Conservation (phyloP, 2,888 invertebrate species). For the Apocheima hispidaria region DNA sequence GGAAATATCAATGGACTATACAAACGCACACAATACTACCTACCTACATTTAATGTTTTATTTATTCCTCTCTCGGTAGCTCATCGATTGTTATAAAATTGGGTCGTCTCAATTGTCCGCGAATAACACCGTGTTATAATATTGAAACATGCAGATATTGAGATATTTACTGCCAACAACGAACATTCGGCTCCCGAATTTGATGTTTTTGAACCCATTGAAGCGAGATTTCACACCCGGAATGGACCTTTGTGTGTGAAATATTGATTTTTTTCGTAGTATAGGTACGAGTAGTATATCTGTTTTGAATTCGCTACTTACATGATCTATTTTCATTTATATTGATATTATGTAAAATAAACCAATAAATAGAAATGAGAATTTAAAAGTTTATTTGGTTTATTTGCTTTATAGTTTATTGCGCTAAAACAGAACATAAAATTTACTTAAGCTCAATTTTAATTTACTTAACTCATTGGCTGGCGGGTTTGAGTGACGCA, state of each 20-base stretch:
- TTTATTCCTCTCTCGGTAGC: constrained; percentile 54
- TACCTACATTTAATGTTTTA: constrained; percentile 16
- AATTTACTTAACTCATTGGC: too few relatives aligned
- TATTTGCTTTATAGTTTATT: neutral
- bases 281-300: too few relatives aligned
- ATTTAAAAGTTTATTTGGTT: too few relatives aligned
- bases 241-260: constrained; percentile 42
- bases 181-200: constrained; percentile 54
- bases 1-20: constrained; percentile 69
- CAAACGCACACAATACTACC: constrained; percentile 40
- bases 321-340: too few relatives aligned
- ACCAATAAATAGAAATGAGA: too few relatives aligned
- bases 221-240: constrained; percentile 56
- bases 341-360: too few relatives aligned
- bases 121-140: constrained; percentile 59
- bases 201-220: constrained; percentile 59
- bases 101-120: constrained; percentile 72
- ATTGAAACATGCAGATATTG: constrained; percentile 58
- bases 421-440: neutral
- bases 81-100: constrained; percentile 62
- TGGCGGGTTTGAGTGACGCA: too few relatives aligned
- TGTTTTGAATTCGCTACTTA: constrained; percentile 21
- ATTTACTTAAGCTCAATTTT: too few relatives aligned
- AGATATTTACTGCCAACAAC: constrained; percentile 60
- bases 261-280: constrained; percentile 35